Evolutionary conservation across 2,113 vertebrate species (phyloP), one percentile per base, ranked within the genome.

Genomic region (Tricholaema leucomelas): DNA sequence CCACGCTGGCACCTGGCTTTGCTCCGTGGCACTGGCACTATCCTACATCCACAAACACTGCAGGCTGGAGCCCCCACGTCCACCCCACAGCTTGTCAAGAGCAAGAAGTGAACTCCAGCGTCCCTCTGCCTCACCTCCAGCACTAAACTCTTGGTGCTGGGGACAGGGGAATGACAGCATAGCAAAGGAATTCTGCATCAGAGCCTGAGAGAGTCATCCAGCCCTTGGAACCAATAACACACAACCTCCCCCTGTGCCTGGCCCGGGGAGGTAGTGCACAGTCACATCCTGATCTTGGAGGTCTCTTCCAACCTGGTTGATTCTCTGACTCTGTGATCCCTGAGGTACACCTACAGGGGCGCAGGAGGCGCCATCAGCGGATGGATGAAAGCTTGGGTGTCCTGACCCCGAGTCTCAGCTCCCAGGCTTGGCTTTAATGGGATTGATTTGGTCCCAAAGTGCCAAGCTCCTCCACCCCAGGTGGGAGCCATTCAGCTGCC

Each of bases 1-100:
- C 87, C 85, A 83, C 30, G 65, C 91, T 19, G 1, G 85, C 52
- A 83, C 91, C 95, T 79, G 95, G 27, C 8, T 94, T 85, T 30
- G 84, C 83, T 91, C 65, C 0, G 7, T 8, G 31, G 56, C 30
- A 24, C 30, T 2, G 14, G 5, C 9, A 0, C 6, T 1, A 14
- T 5, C 59, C 76, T 56, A 1, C 14, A 1, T 20, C 65, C 52
- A 13, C 16, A 61, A 3, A 19, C 1, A 11, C 44, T 9, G 55
- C 31, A 7, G n/a, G 21, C 14, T 61, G 80, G 11, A 1, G 7
- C 14, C 9, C 78, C 76, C 56, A 54, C 4, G 40, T 24, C 2
- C 4, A 1, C 64, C 6, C 5, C 18, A 1, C 24, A 71, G 52
- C 58, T 67, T 40, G 21, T 36, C 46, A 15, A 2, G 5, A 20